A percentile compares a stretch with the other conserved stretches of the same genome.
These are phyloP conservation scores for Platycheirus albimanus DNA, from an alignment of 2,888 invertebrate genomes.

Conservation along the genomic window DNA sequence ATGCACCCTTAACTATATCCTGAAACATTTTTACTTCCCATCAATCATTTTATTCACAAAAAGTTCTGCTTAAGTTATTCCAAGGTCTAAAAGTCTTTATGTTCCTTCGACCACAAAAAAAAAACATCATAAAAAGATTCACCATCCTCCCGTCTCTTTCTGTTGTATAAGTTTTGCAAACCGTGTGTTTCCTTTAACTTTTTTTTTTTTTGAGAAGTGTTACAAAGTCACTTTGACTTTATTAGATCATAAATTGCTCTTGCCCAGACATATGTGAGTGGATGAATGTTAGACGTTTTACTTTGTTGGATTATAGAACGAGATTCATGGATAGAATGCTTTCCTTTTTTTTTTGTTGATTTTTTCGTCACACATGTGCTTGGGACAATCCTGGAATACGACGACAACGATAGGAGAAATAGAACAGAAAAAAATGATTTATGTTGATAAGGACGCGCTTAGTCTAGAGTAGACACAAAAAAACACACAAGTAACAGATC, in stretches of 20 bases:
- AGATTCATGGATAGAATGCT: constrained; percentile 59
- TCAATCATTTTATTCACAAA: constrained; percentile 29
- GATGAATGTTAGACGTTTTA: constrained; percentile 60
- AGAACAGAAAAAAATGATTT: constrained; percentile 64
- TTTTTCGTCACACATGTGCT: constrained; percentile 28
- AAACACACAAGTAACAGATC: background rate
- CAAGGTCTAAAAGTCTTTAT: constrained; percentile 29
- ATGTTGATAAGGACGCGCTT: constrained; percentile 42
- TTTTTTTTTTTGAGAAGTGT: constrained; percentile 40
- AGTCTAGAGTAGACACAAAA: background rate
- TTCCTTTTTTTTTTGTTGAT: constrained; percentile 8
- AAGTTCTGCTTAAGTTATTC: constrained; percentile 24
- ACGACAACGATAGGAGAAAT: background rate
- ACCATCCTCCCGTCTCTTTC: background rate
- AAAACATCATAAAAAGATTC: constrained; percentile 6
- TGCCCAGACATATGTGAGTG: constrained; percentile 62
- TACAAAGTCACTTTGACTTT: constrained; percentile 70
- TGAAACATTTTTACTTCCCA: background rate
- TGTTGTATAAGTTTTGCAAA: background rate
- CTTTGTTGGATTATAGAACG: constrained; percentile 56
- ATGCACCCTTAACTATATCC: background rate
- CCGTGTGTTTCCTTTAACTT: constrained; percentile 13
- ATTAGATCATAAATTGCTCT: constrained; percentile 71
- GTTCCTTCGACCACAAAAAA: constrained; percentile 21
- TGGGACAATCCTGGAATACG: background rate